Base-by-base conservation (phyloP, 2,113 vertebrate species). In the Boleophthalmus pectinirostris region DNA sequence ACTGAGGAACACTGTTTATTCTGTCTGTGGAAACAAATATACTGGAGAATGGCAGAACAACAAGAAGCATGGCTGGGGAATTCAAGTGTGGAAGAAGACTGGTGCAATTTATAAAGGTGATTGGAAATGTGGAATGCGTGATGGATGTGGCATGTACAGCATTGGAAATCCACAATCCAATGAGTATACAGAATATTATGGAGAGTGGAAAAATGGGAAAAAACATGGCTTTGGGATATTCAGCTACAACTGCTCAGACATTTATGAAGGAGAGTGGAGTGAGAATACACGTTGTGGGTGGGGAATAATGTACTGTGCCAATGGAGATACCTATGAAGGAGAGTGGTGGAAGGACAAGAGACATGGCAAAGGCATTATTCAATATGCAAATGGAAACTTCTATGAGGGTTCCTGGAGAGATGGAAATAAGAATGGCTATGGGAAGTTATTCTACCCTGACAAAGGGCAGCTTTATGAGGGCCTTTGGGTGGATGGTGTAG, bases 191-290 rank as follows among this genome's bases (percentile, higher is more conserved):
- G 90, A 94, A 23, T 98, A 97, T 77, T 88, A 83, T 0, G 97
- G 97, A 74, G 91, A 73, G 86, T 98, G 97, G 97, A 83, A 89
- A 73, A 93, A 92, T 0, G 90, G 93, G 88, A 92, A 71, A 74
- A 96, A 94, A 81, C 88, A 93, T 1, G 98, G 96, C 0, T 90
- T 90, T 0, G 98, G 98, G 14, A 82, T 73, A 0, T 90, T 75
- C 53, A 93, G 94, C 72, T 97, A 94, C 77, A 82, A 87, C 0
- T 60, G 78, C 1, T 81, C 81, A 1, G 89, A 92, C 1, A 79
- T 82, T 70, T 98, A 98, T 1, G 95, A 98, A 58, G 98, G 98
- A 0, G 93, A 96, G 74, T 98, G 97, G 97, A 84, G 73, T 5
- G 1, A 64, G 1, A 93, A 92, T 67, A 64, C 88, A 66, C 90